Conservation (phyloP, 2,888 invertebrate species). For the Neuroscelio doddi region DNA sequence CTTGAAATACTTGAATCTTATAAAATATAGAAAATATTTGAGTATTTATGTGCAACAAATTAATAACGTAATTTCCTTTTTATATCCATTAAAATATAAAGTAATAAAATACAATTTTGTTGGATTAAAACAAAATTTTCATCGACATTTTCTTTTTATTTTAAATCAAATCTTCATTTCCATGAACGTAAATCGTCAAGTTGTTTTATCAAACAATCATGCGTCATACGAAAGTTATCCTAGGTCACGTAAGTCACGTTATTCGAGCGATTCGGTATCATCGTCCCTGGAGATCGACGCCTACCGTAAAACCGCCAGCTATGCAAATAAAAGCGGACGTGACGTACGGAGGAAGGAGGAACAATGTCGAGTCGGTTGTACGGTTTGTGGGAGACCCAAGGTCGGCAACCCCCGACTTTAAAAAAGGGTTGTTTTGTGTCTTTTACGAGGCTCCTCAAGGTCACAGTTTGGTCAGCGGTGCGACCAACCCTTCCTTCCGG, state of each 20-base stretch:
- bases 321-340: constrained; percentile 46
- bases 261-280: constrained; percentile 28
- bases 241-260: constrained; percentile 33
- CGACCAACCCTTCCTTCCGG: constrained; percentile 63
- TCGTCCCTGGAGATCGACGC: constrained; percentile 40
- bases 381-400: constrained; percentile 44
- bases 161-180: no score
- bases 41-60: no score
- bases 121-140: no score
- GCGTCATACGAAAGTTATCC: constrained; percentile 24
- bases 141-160: no score
- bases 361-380: constrained; percentile 24
- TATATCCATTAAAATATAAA: no score
- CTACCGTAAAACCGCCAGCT: constrained; percentile 40
- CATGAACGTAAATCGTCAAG: no score
- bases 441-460: constrained; percentile 50
- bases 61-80: no score
- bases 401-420: constrained; percentile 40
- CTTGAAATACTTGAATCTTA: no score
- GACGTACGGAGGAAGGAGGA: constrained; percentile 8
- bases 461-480: constrained; percentile 35
- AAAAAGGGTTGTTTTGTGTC: constrained; percentile 52
- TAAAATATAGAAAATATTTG: no score
- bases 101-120: no score
- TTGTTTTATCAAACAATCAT: no score